phyloP scores from a whole-genome alignment of 2,797 vertebrate genomes.

The Huso huso region DNA sequence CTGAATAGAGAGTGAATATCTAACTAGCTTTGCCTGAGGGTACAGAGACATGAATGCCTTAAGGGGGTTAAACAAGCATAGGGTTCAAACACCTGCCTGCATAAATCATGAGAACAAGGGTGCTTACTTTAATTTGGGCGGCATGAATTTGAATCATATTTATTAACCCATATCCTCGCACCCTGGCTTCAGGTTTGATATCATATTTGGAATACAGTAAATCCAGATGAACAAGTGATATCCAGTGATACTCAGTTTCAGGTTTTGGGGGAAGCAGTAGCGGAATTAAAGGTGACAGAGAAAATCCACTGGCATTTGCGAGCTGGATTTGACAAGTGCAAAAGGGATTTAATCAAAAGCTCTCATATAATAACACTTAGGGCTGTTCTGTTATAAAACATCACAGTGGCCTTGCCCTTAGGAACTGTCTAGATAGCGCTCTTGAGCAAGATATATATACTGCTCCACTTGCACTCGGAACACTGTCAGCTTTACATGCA shows the following conservation, averaged over 20 bases:
- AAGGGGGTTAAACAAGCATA: background rate
- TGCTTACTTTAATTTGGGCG: too few species aligned
- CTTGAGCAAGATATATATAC: too few species aligned
- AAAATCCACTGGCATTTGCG: constrained; percentile 12
- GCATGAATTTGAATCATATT: background rate
- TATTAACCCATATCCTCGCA: background rate
- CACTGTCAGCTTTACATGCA: too few species aligned
- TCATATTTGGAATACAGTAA: too few species aligned
- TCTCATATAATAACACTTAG: constrained; percentile 20
- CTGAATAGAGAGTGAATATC: background rate
- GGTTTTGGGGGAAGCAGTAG: background rate
- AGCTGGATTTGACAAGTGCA: constrained; percentile 16
- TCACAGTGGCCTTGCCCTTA: too few species aligned
- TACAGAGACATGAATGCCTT: background rate
- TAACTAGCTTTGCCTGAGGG: background rate
- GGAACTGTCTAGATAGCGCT: too few species aligned
- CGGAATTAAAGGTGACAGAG: constrained; percentile 7
- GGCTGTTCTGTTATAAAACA: constrained; percentile 2
- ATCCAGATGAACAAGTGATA: too few species aligned
- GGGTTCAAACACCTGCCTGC: background rate
- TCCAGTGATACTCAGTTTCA: background rate
- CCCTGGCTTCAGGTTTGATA: too few species aligned
- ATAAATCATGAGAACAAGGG: background rate
- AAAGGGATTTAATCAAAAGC: constrained; percentile 16
- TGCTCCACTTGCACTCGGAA: too few species aligned